These are phyloP conservation scores for Stenoptilia bipunctidactyla DNA, from an alignment of 2,888 invertebrate species.

Conservation along the genomic window DNA sequence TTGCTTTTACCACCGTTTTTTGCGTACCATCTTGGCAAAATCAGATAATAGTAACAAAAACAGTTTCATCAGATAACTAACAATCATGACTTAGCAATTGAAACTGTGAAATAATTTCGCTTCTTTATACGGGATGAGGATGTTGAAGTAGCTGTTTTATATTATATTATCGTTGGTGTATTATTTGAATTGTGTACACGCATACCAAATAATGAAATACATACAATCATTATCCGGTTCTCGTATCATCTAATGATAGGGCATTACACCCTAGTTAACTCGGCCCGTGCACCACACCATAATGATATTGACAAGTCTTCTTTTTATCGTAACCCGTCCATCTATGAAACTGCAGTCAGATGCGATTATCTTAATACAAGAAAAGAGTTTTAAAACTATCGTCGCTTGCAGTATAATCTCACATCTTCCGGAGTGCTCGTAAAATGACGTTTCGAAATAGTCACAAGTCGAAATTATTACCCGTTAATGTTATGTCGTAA, in stretches of 20 bases:
- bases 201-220: background rate
- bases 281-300: slow-evolving; percentile 28
- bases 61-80: too few species aligned
- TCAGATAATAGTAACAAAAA: too few species aligned
- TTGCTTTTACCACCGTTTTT: too few species aligned
- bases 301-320: slow-evolving; percentile 54
- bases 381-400: slow-evolving; percentile 53
- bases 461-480: slow-evolving; percentile 50
- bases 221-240: slow-evolving; percentile 27
- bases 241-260: slow-evolving; percentile 24
- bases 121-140: too few species aligned
- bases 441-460: slow-evolving; percentile 49
- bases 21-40: too few species aligned
- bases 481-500: slow-evolving; percentile 47
- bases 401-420: slow-evolving; percentile 42
- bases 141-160: too few species aligned
- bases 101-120: too few species aligned
- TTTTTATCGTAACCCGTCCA: slow-evolving; percentile 46
- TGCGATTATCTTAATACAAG: slow-evolving; percentile 46
- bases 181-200: too few species aligned
- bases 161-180: background rate
- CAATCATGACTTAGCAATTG: too few species aligned
- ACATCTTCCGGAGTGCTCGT: slow-evolving; percentile 44
- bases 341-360: slow-evolving; percentile 31
- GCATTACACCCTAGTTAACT: slow-evolving; percentile 56